Evolutionary conservation across 92 coral and sea anemone species (phyloP), one percentile per base, ranked within the genome.

Genomic region (Epizoanthus rinbou): DNA sequence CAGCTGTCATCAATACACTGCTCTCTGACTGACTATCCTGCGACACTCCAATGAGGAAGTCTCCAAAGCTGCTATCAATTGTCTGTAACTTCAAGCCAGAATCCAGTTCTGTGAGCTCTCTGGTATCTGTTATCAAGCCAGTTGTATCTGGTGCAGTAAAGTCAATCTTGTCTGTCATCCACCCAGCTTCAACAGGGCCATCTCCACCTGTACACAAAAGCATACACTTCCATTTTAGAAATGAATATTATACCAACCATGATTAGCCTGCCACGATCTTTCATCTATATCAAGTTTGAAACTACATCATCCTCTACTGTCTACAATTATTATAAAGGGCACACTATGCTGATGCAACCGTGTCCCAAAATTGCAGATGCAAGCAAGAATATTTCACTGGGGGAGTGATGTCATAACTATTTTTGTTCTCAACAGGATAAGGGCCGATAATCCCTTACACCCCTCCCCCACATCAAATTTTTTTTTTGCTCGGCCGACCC

Each of bases 101-200:
- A 60, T 89, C 93, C 64, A 87, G 84, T 43, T 84, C 86, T 64
- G 81, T 63, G 39, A 85, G 62, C 10, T 88, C 86, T 57, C 76
- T 75, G 58, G 59, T 63, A 28, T 87, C 82, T 16, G 24, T 71
- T 45, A 54, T 72, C 76, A 87, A 71, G 45, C 39, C 57, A 37
- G 87, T 45, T 64, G 91, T 85, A 25, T 88, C 95, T 57, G 80
- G 72, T 62, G 53, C 75, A 63, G 45, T 57, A 64, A 97, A 92
- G 75, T 97, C 95, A 59, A 94, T 75, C 91, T 92, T 97, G 45
- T 94, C 90, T n/a, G 98, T 97, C 93, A 97, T 88, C 99, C 99
- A 97, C 68, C 91, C 93, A 47, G 82, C 60, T 60, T 90, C 93
- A 80, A 92, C 79, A 63, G 92, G 81, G 43, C 87, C 85, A 56